These are phyloP conservation scores for Conchocele bisecta DNA, from an alignment of 2,888 invertebrate species.

Conservation along the genomic window DNA sequence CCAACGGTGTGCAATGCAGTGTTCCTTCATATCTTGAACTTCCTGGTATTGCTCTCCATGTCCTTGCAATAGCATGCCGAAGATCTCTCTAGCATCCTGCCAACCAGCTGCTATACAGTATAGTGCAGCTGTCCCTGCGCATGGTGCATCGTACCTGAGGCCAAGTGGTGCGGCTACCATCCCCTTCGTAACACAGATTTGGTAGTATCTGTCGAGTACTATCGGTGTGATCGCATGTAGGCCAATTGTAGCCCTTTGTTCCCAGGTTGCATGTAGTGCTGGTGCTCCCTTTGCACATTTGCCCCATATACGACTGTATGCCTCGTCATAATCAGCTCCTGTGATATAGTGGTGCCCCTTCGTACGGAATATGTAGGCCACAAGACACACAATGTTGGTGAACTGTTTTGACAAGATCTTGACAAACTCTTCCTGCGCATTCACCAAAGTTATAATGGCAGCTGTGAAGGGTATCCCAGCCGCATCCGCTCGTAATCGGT, in stretches of 20 bases:
- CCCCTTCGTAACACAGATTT: neutral
- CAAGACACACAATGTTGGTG: neutral
- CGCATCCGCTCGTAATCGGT: too few species aligned
- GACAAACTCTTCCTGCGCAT: neutral
- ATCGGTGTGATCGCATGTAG: neutral
- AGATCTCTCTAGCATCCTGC: neutral
- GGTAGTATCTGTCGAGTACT: neutral
- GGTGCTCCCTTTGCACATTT: neutral
- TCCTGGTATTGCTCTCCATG: neutral
- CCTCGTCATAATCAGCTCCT: neutral
- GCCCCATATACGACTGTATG: neutral
- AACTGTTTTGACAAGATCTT: neutral
- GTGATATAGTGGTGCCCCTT: slow-evolving; percentile 7
- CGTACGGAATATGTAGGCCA: neutral
- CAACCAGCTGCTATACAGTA: neutral
- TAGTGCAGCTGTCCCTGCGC: neutral
- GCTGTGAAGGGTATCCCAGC: too few species aligned
- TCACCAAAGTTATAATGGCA: too few species aligned
- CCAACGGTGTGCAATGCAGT: neutral
- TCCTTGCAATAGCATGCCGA: neutral
- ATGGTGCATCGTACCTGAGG: neutral
- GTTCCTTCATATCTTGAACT: neutral
- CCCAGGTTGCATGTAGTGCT: neutral
- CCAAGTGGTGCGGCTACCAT: neutral
- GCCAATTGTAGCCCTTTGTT: neutral